Conservation (phyloP, 1,140 invertebrate species). For the Zaprionus capensis region DNA sequence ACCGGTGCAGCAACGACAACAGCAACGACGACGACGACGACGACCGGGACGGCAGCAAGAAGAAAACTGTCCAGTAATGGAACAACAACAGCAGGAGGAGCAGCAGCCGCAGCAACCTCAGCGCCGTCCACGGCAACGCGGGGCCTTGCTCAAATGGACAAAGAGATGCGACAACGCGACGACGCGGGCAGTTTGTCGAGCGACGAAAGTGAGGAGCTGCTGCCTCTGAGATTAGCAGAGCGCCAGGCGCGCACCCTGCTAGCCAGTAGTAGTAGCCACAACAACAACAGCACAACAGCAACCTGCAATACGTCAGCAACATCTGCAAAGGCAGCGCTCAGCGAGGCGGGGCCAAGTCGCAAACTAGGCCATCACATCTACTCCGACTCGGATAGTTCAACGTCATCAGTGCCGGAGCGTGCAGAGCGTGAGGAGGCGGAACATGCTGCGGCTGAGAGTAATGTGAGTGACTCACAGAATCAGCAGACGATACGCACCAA, state of each 20-base stretch:
- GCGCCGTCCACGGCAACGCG: slow-evolving; percentile 77
- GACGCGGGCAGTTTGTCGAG: slow-evolving; percentile 86
- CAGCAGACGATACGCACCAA: slow-evolving; percentile 90
- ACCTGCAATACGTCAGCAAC: slow-evolving; percentile 2
- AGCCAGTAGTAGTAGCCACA: neutral
- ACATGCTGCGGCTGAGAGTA: slow-evolving; percentile 85
- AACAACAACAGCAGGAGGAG: slow-evolving; percentile 12
- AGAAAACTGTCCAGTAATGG: slow-evolving; percentile 51
- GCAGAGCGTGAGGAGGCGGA: slow-evolving; percentile 74
- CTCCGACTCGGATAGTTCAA: slow-evolving; percentile 75
- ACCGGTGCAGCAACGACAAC: neutral
- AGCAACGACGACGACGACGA: slow-evolving; percentile 17
- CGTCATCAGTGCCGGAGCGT: slow-evolving; percentile 21
- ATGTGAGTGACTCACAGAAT: slow-evolving; percentile 88
- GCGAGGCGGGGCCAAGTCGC: slow-evolving; percentile 88
- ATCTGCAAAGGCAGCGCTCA: neutral
- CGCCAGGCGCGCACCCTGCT: slow-evolving; percentile 13
- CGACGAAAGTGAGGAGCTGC: slow-evolving; percentile 91
- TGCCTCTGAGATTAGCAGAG: slow-evolving; percentile 84
- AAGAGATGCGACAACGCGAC: slow-evolving; percentile 86
- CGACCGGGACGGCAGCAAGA: slow-evolving; percentile 28
- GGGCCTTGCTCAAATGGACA: slow-evolving; percentile 87
- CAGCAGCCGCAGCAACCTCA: slow-evolving; percentile 63
- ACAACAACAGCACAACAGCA: slow-evolving; percentile 12
- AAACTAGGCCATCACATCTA: slow-evolving; percentile 75